Base-by-base conservation (phyloP, 2,113 vertebrate species). In the Tylochromis polylepis region DNA sequence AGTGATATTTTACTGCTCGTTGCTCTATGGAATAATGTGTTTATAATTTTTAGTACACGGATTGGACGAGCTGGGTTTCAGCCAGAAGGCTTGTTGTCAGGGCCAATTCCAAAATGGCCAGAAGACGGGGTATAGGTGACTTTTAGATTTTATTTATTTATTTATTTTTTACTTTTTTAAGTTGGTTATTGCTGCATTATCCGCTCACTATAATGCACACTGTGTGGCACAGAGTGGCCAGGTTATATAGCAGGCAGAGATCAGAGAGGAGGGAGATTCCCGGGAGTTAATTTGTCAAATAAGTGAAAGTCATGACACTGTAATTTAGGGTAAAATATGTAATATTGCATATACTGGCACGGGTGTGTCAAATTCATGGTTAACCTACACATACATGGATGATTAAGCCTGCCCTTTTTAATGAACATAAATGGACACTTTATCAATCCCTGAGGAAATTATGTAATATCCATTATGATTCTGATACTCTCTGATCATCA, bases 71-170 rank as follows among this genome's bases (percentile, higher is more conserved):
- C 41, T 27, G 12, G 41, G 41, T 27, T 72, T 72, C 15, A 27
- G 41, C 67, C 22, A 46, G 41, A 72, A 72, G 70, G 24, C 24
- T 75, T 75, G 9, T 29, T 75, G 24, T 75, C 24, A 49, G 70
- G 43, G 6, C 41, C 67, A 75, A 27, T 24, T 49, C 22, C 22
- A 8, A 2, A 75, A 46, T 3, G 41, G 27, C 46, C 43, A 49
- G 9, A 0, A 1, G 15, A 29, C 22, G 9, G 43, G 46, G 1
- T 29, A 11, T 5, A 43, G 67, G 5, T 43, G 41, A 43, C 11
- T 43, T 12, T 12, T 43, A 43, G 4, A 43, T 31, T 31, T 31
- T n/a, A n/a, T n/a, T n/a, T n/a, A n/a, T n/a, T n/a, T n/a, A n/a
- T n/a, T n/a, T n/a, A n/a, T n/a, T 70, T 38, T 6, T 7, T 7